These are phyloP conservation scores for Leucosticte australis DNA, from an alignment of 2,113 vertebrate genomes.

Conservation along the genomic window DNA sequence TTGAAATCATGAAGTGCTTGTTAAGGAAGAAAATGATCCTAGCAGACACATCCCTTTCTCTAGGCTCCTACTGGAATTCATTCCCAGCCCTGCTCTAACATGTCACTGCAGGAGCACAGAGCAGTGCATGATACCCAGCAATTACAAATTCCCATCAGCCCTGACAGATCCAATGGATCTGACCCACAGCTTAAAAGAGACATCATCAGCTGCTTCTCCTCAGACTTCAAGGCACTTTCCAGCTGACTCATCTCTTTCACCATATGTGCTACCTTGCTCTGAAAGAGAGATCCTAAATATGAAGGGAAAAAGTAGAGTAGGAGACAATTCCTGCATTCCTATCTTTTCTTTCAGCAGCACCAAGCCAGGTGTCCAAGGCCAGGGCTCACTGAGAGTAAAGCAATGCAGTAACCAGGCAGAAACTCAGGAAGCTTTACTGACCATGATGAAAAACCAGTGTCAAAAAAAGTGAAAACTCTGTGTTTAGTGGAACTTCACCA, in stretches of 20 bases:
- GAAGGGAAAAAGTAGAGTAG: neutral
- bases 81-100: neutral
- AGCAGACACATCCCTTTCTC: neutral
- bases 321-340: neutral
- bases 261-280: neutral
- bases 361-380: neutral
- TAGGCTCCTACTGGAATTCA: neutral
- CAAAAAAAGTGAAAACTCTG: neutral
- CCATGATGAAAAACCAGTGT: neutral
- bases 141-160: neutral
- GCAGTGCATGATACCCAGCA: fast-evolving
- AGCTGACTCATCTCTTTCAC: neutral
- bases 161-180: fast-evolving
- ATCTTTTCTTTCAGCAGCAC: neutral
- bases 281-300: neutral
- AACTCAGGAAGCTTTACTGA: neutral
- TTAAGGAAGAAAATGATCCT: neutral
- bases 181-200: neutral
- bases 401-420: neutral
- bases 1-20: neutral
- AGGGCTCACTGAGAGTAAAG: neutral
- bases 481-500: neutral
- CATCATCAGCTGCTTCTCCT: neutral
- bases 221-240: neutral
- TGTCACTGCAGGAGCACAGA: neutral